phyloP scores from a whole-genome alignment of 1,140 invertebrate genomes.

The Tenebrio molitor region DNA sequence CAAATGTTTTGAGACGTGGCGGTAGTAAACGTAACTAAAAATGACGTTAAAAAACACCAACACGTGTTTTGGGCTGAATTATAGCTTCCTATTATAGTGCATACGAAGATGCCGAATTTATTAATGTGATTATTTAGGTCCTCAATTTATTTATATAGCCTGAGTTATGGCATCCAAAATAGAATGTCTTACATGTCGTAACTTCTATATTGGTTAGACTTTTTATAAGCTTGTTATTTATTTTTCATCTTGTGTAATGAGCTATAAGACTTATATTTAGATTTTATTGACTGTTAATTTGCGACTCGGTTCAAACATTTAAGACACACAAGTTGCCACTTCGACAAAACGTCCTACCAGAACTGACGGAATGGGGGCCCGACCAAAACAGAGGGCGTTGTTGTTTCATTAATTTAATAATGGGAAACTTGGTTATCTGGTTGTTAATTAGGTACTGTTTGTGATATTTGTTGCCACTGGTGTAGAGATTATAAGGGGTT shows the following conservation, averaged over 20 bases:
- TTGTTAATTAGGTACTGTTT: no score
- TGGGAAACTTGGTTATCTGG: no score
- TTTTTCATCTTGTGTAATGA: constrained; percentile 48
- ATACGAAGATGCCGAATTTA: constrained; percentile 33
- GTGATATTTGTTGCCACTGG: no score
- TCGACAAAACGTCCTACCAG: no score
- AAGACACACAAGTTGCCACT: not conserved
- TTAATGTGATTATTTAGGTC: constrained; percentile 45
- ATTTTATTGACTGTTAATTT: constrained; percentile 48
- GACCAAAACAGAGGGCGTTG: no score
- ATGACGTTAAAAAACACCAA: constrained; percentile 25
- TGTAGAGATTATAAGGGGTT: no score
- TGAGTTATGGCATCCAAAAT: constrained; percentile 39
- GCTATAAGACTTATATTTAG: constrained; percentile 46
- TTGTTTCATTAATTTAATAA: no score
- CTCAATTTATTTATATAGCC: constrained; percentile 45
- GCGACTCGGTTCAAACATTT: constrained; percentile 19
- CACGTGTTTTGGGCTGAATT: constrained; percentile 42
- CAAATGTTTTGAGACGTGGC: constrained; percentile 6
- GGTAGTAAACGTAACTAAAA: constrained; percentile 1
- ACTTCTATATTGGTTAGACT: constrained; percentile 47
- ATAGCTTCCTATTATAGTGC: constrained; percentile 28
- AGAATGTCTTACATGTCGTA: constrained; percentile 48
- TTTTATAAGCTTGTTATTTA: constrained; percentile 44
- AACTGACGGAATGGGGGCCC: no score